Percentiles rank a stretch among this genome's conserved stretches.
These are phyloP conservation scores for Silvanus unidentatus DNA, from an alignment of 2,888 invertebrate genomes.

Conservation along the genomic window DNA sequence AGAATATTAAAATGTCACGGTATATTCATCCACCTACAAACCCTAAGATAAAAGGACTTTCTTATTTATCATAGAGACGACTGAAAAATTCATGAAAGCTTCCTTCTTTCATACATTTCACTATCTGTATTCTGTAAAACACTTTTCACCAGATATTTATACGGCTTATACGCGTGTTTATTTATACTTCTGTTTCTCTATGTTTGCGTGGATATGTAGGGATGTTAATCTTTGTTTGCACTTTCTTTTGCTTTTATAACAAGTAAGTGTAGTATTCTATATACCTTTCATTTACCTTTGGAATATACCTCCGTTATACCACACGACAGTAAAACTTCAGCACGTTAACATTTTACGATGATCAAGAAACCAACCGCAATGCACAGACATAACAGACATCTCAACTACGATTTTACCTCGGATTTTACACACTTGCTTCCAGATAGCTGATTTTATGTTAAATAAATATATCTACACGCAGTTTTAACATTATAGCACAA, in stretches of 20 bases:
- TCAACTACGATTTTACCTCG: too few relatives aligned
- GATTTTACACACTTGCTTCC: too few relatives aligned
- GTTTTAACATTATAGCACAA: too few relatives aligned
- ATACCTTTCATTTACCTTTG: conserved; percentile 16
- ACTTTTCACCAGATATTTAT: conserved; percentile 10
- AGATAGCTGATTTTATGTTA: too few relatives aligned
- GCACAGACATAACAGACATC: too few relatives aligned
- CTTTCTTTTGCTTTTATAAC: conserved; percentile 20
- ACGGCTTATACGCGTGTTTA: conserved; percentile 8
- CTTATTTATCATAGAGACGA: conserved; percentile 35
- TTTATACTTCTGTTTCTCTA: conserved; percentile 9
- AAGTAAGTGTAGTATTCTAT: background rate
- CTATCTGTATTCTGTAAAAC: conserved; percentile 17
- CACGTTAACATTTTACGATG: too few relatives aligned
- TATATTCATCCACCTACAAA: conserved; percentile 11
- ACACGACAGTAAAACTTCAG: too few relatives aligned
- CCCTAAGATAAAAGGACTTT: conserved; percentile 30
- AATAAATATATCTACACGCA: too few relatives aligned
- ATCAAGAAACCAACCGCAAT: too few relatives aligned
- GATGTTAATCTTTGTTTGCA: conserved; percentile 27
- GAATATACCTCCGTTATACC: conserved; percentile 11
- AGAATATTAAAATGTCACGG: conserved; percentile 26
- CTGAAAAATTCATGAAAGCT: conserved; percentile 32
- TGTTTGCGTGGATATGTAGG: conserved; percentile 3
- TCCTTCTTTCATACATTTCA: conserved; percentile 16